Base-by-base conservation (phyloP, 1,140 invertebrate genomes). In the Pristionchus pacificus region DNA sequence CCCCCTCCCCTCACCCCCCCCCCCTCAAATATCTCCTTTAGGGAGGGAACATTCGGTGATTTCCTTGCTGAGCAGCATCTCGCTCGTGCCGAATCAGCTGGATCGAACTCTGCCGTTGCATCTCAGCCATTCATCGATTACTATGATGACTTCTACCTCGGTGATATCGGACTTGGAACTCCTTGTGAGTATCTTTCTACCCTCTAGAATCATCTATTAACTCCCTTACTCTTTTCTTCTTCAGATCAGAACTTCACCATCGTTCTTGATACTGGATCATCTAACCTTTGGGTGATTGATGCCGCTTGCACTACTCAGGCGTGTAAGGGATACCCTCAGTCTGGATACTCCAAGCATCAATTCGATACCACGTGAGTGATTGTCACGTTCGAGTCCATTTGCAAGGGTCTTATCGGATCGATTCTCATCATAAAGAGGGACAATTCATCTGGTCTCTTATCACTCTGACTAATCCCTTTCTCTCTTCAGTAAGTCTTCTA, bases 201-300 rank as follows among this genome's bases (percentile, higher is more conserved):
- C 65, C 25, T 76, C n/a, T n/a, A n/a, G n/a, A n/a, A n/a, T 76
- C 66, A 55, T 75, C 72, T 72, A 71, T 65, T 77, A 72, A 66
- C 72, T 57, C 49, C 73, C 75, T 63, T 67, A 78, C 76, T 79
- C 77, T 78, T 78, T 78, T 66, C 65, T 78, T 29, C 77, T 32
- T 77, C 77, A 61, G n/a, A 70, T 14, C 77, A 78, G 32, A 38
- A 62, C n/a, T 71, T 79, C 68, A 75, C 70, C 29, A 65, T 78
- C 29, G 77, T 78, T 33, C 58, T 79, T 27, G 77, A 78, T 61
- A 78, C 77, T 27, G 77, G 77, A 68, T 72, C 71, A 14, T 78
- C 77, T 14, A 79, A 78, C 63, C 60, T 78, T 6, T 78, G 77
- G 77, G 74, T 78, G n/a, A 74, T 79, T 55, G 69, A 77, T 60